Base-by-base conservation (phyloP, 1,140 invertebrate species). In the Diorhabda carinulata region DNA sequence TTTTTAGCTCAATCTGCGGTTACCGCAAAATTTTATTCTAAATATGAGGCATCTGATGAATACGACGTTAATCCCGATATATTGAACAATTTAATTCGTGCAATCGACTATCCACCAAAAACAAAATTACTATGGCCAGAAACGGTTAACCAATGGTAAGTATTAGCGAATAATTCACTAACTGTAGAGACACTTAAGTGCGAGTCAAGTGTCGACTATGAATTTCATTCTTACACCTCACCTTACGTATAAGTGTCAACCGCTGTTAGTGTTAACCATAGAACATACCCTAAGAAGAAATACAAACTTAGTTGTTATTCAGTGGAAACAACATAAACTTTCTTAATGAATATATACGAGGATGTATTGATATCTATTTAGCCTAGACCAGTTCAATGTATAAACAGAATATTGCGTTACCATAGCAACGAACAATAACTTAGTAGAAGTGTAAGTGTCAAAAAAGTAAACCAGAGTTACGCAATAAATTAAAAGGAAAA, bases 21-120 rank as follows among this genome's bases (percentile, higher is more conserved):
- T 25, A 75, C 77, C 3, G 65, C 70, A 9, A 78, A 78, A 63
- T 78, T 78, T 68, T 78, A 78, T 64, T 76, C 74, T 40, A 76
- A 75, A 68, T 76, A 77, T 73, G 77, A 78, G 66, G 60, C 61
- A 0, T 63, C 67, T 25, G 67, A 71, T 64, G 40, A 66, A 10
- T 68, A 61, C 5, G 66, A 72, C 44, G 71, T 70, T 47, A 64
- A 74, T 64, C 67, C 69, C 6, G 65, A 66, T 0, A 64, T 76
- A 9, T 70, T 77, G 10, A 52, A 69, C 41, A 70, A 76, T 52
- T 72, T 78, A 7, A 72, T 68, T 42, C 64, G 47, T 43, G 68
- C 69, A 7, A 75, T 74, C 64, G 74, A 76, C 61, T 70, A 69
- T 45, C 56, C 43, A 3, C 74, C 77, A 2, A 75, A 69, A 64